These are phyloP conservation scores for Cryptocephalus moraei DNA, from an alignment of 2,888 invertebrate genomes.

Conservation along the genomic window DNA sequence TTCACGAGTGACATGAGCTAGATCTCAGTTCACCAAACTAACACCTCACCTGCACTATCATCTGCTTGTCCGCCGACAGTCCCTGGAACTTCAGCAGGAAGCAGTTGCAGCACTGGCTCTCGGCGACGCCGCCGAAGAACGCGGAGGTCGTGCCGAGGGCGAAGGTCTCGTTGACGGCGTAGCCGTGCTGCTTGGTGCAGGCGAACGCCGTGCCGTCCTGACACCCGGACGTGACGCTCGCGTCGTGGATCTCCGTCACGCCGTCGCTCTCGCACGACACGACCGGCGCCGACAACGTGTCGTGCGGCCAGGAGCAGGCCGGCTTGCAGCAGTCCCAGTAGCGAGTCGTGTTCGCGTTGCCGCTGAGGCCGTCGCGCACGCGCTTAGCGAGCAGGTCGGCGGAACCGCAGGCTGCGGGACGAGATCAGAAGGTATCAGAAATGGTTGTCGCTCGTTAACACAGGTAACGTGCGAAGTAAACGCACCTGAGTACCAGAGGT, in stretches of 20 bases:
- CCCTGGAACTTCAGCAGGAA: conserved; percentile 11
- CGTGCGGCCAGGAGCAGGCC: neutral
- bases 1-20: too few species aligned
- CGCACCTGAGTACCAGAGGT: too few species aligned
- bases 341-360: neutral
- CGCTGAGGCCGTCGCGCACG: neutral
- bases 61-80: neutral
- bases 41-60: conserved; percentile 5
- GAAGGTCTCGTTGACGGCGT: conserved; percentile 10
- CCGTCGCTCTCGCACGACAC: neutral
- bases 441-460: too few species aligned
- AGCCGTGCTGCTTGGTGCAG: conserved; percentile 14
- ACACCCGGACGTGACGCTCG: neutral
- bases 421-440: too few species aligned
- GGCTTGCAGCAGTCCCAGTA: conserved; percentile 4
- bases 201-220: conserved; percentile 9
- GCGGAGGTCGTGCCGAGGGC: conserved; percentile 15
- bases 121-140: conserved; percentile 12
- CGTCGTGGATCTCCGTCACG: neutral
- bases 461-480: too few species aligned
- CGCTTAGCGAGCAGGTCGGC: neutral
- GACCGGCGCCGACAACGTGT: neutral
- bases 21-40: too few species aligned
- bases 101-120: conserved; percentile 13
- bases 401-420: too few species aligned